Evolutionary conservation across 2,888 invertebrate species (phyloP), one percentile per base, ranked within the genome.

Genomic region (Drosophila meridiana): DNA sequence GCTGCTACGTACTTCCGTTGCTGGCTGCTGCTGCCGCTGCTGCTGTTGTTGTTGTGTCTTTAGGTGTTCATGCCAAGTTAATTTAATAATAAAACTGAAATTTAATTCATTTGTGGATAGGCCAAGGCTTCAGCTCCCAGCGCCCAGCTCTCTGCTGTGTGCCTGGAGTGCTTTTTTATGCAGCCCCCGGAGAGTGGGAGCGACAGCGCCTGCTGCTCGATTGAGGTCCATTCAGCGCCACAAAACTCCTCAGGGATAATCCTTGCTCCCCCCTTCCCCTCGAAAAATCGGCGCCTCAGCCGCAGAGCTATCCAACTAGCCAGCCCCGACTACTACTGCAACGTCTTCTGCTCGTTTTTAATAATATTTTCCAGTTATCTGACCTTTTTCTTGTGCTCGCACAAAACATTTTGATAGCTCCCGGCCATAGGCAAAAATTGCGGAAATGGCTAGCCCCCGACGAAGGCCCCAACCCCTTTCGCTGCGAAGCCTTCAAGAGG

Each of bases 21-120:
- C 26, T 61, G 64, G 67, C 47, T 66, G 65, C 53, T 75, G 65
- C 14, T 40, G 40, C 14, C 13, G 13, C 13, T 11, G 40, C 5
- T 40, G 42, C 56, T 82, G 79, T 59, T 80, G 84, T 73, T 86
- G 78, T 59, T 80, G 78, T 80, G 89, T 83, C 89, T 91, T 91
- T 90, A 91, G 90, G 91, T 90, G 91, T 91, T 91, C 90, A 91
- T 90, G 91, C 90, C 90, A 91, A 90, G 90, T 89, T 91, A 92
- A 92, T 91, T 91, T 91, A 91, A 91, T 91, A 89, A 90, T 85
- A 90, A 91, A 91, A 90, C 83, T 91, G 83, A 87, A 91, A 91
- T 91, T 91, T 88, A 91, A 91, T 91, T 91, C 91, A 90, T 92
- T 92, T 91, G 91, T 80, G 91, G 88, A 91, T 89, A 90, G 86